Base-by-base conservation (phyloP, 2,113 vertebrate genomes). In the Lophura nycthemera region DNA sequence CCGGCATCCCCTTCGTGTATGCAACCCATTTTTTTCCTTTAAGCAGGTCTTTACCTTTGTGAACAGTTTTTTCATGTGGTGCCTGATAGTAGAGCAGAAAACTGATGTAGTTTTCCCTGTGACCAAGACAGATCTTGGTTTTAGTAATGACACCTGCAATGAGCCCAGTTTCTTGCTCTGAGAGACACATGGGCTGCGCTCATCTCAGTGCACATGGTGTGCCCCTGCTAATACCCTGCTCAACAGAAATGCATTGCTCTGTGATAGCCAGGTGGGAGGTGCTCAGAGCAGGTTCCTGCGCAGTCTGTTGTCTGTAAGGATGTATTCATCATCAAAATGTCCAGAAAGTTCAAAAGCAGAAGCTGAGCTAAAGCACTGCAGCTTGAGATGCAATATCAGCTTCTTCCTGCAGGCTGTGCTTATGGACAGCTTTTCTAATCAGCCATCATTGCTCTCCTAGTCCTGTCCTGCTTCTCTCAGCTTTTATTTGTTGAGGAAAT, bases 401-500 rank as follows among this genome's bases (percentile, higher is more conserved):
- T 34, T 3, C 4, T 2, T 19, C 92, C 96, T 83, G 67, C 15
- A 93, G 96, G 94, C 2, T 95, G 95, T 93, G 96, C 96, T 63
- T 92, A 61, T 52, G 85, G 29, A 83, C 50, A 85, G 87, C 78
- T 91, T 95, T 96, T 92, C 50, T 36, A 69, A 2, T 6, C 54
- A 6, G 71, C 66, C 69, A 10, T 6, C 3, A 3, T 1, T 8
- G 22, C 67, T 34, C 14, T 24, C 32, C 3, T 0, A 24, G 18
- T 18, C 6, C n/a, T 0, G 2, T 13, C 34, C 64, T 32, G 10
- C 65, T 88, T 69, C 14, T 47, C 1, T 0, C 19, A 6, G 71
- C 40, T 83, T 40, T 5, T 29, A 1, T 70, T 79, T 66, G 36
- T 21, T 1, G 16, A 38, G 40, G 64, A 91, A 89, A 61, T 85